phyloP scores from a whole-genome alignment of 2,888 invertebrate genomes.

The Leptopilina myrica region DNA sequence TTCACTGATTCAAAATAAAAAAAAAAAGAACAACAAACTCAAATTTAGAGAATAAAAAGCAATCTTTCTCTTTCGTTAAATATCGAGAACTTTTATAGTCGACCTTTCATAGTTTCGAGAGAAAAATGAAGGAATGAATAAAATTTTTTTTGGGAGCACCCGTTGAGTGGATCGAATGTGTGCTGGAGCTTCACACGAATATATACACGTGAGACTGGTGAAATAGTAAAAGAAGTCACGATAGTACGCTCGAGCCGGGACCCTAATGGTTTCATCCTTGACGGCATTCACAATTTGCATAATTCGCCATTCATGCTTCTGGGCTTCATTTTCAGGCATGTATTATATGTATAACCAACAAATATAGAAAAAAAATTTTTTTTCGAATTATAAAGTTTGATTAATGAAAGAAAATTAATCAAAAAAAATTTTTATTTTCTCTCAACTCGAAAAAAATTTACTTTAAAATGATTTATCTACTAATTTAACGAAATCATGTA shows the following conservation, averaged over 20 bases:
- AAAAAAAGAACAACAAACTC: too few relatives aligned
- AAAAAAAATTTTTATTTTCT: too few relatives aligned
- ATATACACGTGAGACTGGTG: neutral
- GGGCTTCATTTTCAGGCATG: slow-evolving; percentile 51
- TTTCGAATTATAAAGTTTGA: too few relatives aligned
- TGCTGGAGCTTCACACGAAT: neutral
- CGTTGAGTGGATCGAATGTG: slow-evolving; percentile 43
- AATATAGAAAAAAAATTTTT: slow-evolving; percentile 40
- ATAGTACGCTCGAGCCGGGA: slow-evolving; percentile 60
- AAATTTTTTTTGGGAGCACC: slow-evolving; percentile 40
- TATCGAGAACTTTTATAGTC: too few relatives aligned
- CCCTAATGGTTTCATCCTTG: slow-evolving; percentile 64
- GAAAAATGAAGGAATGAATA: neutral
- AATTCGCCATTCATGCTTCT: slow-evolving; percentile 64
- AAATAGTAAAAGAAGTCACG: slow-evolving; percentile 42
- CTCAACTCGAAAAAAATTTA: too few relatives aligned
- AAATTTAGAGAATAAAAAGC: too few relatives aligned
- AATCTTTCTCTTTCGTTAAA: too few relatives aligned
- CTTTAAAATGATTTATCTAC: too few relatives aligned
- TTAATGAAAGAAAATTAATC: too few relatives aligned
- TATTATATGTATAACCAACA: slow-evolving; percentile 42
- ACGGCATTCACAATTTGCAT: slow-evolving; percentile 63
- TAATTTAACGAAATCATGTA: too few relatives aligned
- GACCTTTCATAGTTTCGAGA: neutral
- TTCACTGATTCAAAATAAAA: too few relatives aligned